Conservation (phyloP, 2,113 vertebrate genomes). For the Muscicapa adusta region DNA sequence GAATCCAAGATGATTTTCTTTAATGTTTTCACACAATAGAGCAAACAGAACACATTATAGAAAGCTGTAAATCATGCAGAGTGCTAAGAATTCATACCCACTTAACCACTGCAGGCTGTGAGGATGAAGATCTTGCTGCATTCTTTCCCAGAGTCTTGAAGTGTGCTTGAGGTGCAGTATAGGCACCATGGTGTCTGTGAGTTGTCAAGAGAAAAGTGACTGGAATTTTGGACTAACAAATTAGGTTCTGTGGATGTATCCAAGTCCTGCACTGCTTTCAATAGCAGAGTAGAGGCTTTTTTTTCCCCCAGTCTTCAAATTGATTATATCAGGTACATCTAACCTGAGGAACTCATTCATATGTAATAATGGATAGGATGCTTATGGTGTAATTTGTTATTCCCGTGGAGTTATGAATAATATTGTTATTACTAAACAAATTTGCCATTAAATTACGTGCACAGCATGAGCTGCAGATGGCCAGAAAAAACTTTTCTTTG, state of each 20-base stretch:
- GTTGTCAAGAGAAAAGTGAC: not conserved
- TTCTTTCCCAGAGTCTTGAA: not conserved
- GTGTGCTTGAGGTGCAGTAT: not conserved
- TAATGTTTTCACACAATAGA: not conserved
- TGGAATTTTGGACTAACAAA: not conserved
- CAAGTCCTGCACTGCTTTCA: not conserved
- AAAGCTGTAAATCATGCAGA: not conserved
- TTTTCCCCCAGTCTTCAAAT: not conserved
- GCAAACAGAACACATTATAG: not conserved
- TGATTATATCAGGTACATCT: not conserved
- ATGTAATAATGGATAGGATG: not conserved
- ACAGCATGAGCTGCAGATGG: not conserved
- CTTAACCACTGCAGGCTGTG: not conserved
- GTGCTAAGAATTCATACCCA: not conserved
- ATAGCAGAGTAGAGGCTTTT: not conserved
- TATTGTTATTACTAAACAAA: not conserved
- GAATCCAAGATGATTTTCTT: not conserved
- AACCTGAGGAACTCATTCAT: not conserved
- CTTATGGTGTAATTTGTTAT: not conserved
- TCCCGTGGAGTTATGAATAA: not conserved
- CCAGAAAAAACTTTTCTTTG: not conserved
- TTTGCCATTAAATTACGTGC: not conserved
- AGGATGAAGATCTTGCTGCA: not conserved
- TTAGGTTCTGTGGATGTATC: not conserved
- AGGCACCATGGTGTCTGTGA: not conserved